These are phyloP conservation scores for Gnathonemus echidnorhynchus DNA, from an alignment of 2,113 vertebrate species.

Conservation along the genomic window DNA sequence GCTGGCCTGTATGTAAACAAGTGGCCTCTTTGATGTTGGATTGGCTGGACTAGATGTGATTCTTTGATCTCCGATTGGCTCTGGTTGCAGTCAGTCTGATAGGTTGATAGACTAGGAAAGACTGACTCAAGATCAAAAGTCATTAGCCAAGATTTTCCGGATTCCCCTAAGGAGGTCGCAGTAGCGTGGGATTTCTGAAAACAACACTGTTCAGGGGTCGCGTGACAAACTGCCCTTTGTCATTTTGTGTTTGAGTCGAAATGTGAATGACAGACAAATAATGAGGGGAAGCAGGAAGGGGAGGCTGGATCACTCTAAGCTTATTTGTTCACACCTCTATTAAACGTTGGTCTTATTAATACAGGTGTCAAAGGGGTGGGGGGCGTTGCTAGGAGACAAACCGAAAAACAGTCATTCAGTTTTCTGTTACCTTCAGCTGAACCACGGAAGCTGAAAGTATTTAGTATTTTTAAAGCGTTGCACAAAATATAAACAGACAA, in stretches of 20 bases:
- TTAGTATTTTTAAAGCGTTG: not conserved
- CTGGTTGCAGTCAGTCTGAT: not conserved
- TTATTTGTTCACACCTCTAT: not conserved
- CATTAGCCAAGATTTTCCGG: not conserved
- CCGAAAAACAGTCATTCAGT: not conserved
- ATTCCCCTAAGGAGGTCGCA: not conserved
- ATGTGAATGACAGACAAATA: not conserved
- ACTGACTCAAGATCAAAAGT: not conserved
- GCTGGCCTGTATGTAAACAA: not conserved
- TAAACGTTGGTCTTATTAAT: not conserved
- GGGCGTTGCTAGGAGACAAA: constrained; percentile 9
- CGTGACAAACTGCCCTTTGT: not conserved
- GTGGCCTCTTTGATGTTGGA: not conserved
- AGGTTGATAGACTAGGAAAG: not conserved
- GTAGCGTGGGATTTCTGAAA: not conserved
- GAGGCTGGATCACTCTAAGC: not conserved
- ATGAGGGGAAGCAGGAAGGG: not conserved
- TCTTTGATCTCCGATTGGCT: not conserved
- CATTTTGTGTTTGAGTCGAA: not conserved
- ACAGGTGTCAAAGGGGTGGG: not conserved
- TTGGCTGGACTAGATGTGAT: not conserved
- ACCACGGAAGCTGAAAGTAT: not conserved
- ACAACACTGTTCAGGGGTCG: not conserved
- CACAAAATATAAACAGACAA: not conserved
- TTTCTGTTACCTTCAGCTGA: not conserved